Base-by-base conservation (phyloP, 1,140 invertebrate genomes). In the Scaptodrosophila lebanonensis region DNA sequence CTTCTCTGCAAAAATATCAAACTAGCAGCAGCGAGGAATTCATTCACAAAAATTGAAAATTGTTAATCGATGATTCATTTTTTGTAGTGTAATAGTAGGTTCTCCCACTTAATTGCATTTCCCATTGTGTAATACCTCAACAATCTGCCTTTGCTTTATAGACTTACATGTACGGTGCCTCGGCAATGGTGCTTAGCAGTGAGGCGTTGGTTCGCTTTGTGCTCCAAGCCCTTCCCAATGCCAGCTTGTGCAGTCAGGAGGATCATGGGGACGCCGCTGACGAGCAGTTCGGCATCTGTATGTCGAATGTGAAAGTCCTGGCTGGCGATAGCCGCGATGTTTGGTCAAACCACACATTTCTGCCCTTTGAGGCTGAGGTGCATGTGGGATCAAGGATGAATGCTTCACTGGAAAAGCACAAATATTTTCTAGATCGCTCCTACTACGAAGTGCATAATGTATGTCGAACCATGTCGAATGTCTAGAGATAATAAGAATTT, bases 251-350 rank as follows among this genome's bases (percentile, higher is more conserved):
- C 45, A 60, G 42, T 2, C 36, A 42, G 0, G 6, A 25, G 0
- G 18, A 1, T 0, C 22, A 13, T 6, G 64, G 40, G 0, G 7
- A 30, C 4, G 38, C 40, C 18, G 53, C 57, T 11, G 32, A 27
- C 33, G 40, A 58, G 15, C 56, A 84, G 32, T 17, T 84, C 32
- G 70, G 56, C 4, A 53, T 53, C 11, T 84, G 79, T 13, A 49
- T 84, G 1, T 45, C 15, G 9, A 68, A 75, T 51, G 33, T 84
- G 5, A 39, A 65, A 18, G 79, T 84, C 1, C 9, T 57, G 2
- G 66, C 62, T 17, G 79, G 69, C 2, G 60, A 84, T 17, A 84
- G 66, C 42, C 73, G 59, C 1, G 79, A 79, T 56, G 48, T 69
- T 1, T 30, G 36, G 38, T 38, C 29, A 0, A 12, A 44, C 5